phyloP scores from a whole-genome alignment of 2,888 invertebrate genomes.

The Zygogramma bicolorata region DNA sequence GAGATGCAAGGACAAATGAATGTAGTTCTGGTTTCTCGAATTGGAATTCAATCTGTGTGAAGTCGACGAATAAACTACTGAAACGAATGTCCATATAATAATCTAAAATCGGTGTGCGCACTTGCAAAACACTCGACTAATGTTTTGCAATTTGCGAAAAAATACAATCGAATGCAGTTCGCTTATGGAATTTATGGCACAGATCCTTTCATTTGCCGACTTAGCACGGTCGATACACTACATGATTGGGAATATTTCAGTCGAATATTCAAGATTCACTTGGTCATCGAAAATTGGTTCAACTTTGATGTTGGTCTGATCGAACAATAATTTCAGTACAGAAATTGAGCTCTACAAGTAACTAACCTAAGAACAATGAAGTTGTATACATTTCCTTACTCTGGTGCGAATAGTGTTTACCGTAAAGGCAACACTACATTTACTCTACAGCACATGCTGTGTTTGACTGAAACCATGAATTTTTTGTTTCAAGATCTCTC shows the following conservation, averaged over 20 bases:
- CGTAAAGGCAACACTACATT: too few species aligned
- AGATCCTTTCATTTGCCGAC: slow-evolving; percentile 26
- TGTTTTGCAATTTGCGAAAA: slow-evolving; percentile 25
- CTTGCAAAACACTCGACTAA: slow-evolving; percentile 31
- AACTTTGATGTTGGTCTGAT: background rate
- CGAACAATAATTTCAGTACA: too few species aligned
- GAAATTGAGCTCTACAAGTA: too few species aligned
- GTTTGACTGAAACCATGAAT: too few species aligned
- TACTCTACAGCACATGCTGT: too few species aligned
- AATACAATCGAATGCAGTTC: slow-evolving; percentile 24
- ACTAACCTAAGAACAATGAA: too few species aligned
- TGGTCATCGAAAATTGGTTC: background rate
- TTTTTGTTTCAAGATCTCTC: too few species aligned
- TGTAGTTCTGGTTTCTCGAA: slow-evolving; percentile 33
- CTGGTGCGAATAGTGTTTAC: too few species aligned
- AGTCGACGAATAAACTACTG: slow-evolving; percentile 23
- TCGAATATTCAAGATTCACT: too few species aligned
- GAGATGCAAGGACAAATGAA: slow-evolving; percentile 33
- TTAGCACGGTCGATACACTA: slow-evolving; percentile 6
- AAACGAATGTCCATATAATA: slow-evolving; percentile 27
- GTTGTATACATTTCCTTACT: too few species aligned
- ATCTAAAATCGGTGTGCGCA: slow-evolving; percentile 26
- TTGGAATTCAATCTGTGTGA: slow-evolving; percentile 21
- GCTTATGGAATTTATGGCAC: slow-evolving; percentile 20
- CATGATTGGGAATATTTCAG: too few species aligned